phyloP scores from a whole-genome alignment of 1,140 invertebrate genomes.

The Latrodectus geometricus region DNA sequence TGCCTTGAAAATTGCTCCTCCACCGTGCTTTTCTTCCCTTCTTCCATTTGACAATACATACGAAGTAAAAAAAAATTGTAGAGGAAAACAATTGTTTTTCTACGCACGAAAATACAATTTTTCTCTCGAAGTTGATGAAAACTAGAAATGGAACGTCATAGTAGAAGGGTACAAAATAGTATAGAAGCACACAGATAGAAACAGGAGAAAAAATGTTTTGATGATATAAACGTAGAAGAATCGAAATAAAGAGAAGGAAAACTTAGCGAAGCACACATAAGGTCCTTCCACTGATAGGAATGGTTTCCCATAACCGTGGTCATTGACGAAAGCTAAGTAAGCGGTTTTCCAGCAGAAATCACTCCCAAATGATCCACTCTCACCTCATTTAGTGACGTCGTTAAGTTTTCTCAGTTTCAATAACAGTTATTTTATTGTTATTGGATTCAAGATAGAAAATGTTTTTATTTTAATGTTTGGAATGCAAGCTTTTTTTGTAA shows the following conservation, averaged over 20 bases:
- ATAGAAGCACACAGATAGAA: constrained; percentile 13
- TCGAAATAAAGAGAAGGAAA: background rate
- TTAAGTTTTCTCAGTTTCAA: constrained; percentile 35
- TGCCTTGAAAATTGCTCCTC: no score
- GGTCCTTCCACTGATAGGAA: constrained; percentile 38
- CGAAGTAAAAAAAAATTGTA: background rate
- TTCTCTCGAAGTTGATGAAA: constrained; percentile 49
- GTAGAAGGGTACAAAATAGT: constrained; percentile 16
- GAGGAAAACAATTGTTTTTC: constrained; percentile 18
- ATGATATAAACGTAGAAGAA: background rate
- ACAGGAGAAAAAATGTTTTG: background rate
- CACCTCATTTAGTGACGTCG: constrained; percentile 60
- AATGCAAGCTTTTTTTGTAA: no score
- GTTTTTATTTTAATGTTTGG: no score
- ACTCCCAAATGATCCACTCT: constrained; percentile 56
- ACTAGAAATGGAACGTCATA: constrained; percentile 19
- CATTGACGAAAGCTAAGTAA: constrained; percentile 19
- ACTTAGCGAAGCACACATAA: constrained; percentile 1
- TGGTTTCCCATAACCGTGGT: constrained; percentile 46
- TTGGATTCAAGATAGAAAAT: no score
- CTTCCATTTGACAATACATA: no score
- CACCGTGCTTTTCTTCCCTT: no score
- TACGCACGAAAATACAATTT: constrained; percentile 50
- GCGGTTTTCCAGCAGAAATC: constrained; percentile 36
- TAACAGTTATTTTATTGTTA: constrained; percentile 20